Percentiles rank a stretch among this genome's conserved stretches.
These are phyloP conservation scores for Harpagoxenus sublaevis DNA, from an alignment of 2,888 invertebrate species.

Conservation along the genomic window DNA sequence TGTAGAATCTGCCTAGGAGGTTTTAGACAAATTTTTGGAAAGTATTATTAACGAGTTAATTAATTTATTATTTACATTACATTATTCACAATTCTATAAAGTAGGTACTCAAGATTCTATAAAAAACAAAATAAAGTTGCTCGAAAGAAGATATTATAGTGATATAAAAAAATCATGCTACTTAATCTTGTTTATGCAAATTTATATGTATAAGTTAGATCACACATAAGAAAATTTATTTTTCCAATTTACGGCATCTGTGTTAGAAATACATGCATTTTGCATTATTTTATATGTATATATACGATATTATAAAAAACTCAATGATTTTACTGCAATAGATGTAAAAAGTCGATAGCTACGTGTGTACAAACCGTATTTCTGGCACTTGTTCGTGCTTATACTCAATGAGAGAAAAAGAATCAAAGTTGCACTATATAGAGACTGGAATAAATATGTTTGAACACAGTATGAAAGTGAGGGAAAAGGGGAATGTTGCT, in stretches of 20 bases:
- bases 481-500: neutral
- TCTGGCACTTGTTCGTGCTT: conserved; percentile 55
- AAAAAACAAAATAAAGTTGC: neutral
- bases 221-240: conserved; percentile 20
- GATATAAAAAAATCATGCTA: neutral
- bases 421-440: conserved; percentile 18
- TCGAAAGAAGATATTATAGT: conserved; percentile 16
- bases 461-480: neutral
- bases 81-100: neutral
- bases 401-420: conserved; percentile 50
- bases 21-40: conserved; percentile 27
- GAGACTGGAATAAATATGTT: neutral
- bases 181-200: conserved; percentile 61
- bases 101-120: neutral
- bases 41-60: conserved; percentile 30
- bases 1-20: neutral
- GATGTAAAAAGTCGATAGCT: conserved; percentile 31
- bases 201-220: conserved; percentile 31
- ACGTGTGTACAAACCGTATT: conserved; percentile 58
- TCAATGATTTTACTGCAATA: conserved; percentile 34
- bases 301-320: conserved; percentile 17
- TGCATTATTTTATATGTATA: conserved; percentile 29
- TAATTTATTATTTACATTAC: conserved; percentile 39
- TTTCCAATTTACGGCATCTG: conserved; percentile 5
- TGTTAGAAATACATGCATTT: conserved; percentile 38